Base-by-base conservation (phyloP, 1,140 invertebrate genomes). In the Dinoponera quadriceps region DNA sequence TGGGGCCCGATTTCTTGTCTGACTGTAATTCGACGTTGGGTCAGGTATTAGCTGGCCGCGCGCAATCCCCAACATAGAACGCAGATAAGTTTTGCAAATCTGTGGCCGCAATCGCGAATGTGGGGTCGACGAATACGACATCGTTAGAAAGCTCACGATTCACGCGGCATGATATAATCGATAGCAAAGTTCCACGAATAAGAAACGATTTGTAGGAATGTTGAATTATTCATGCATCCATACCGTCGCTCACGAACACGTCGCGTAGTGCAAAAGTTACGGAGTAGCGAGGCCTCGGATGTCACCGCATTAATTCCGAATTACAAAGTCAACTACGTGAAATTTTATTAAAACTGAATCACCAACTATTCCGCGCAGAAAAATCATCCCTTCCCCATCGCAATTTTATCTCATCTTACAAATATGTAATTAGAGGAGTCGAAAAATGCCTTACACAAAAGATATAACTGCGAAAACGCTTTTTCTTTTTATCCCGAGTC, bases 291-390 rank as follows among this genome's bases (percentile, higher is more conserved):
- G 48, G 44, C 27, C 29, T 65, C 73, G 51, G 66, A 78, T 68
- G 74, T 77, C 73, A 78, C 49, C 75, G 65, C 75, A 69, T 69
- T 78, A 78, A 78, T 78, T 78, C 51, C 65, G 22, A 69, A 78
- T 78, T 69, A 69, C 65, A 69, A 55, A 69, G 63, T 69, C 75
- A 51, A 38, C 33, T 27, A 44, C 63, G 49, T 51, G 33, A 51
- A 69, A 29, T 80, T 80, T 71, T 80, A 57, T 80, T 69, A 80
- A 80, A 80, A 44, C 44, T 80, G 69, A 57, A 71, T 57, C 51
- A n/a, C 54, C 27, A 22, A 48, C 25, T 29, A 38, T 71, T 38
- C n/a, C 51, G 18, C 13, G 9, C 3, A 25, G 51, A 68, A 27
- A 68, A 29, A 18, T 11, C 54, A 51, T 20, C 2, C 11, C 4